Evolutionary conservation across 2,797 vertebrate genomes (phyloP).

Genomic region (Pseudomugil tenellus): DNA sequence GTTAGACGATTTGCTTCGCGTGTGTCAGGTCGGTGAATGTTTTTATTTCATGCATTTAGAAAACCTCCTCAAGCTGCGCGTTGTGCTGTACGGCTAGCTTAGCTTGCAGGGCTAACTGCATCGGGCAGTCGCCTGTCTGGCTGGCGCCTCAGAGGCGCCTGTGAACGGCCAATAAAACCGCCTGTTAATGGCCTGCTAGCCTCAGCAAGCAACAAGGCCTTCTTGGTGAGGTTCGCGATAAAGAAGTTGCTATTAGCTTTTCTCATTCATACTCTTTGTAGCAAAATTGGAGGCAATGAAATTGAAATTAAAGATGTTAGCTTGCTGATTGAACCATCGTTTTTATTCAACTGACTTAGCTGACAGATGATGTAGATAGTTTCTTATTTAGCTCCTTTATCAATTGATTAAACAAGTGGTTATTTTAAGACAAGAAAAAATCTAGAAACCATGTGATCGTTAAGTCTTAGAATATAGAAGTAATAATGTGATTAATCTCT

Average conservation of each 20-base stretch:
- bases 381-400: background rate
- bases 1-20: slow-evolving; percentile 39
- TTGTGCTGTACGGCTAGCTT: slow-evolving; percentile 52
- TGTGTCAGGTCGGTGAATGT: slow-evolving; percentile 64
- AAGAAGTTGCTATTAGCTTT: background rate
- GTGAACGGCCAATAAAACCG: slow-evolving; percentile 41
- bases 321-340: too few relatives aligned
- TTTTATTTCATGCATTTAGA: background rate
- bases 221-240: background rate
- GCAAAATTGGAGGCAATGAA: slow-evolving; percentile 1
- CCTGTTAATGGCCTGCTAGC: slow-evolving; percentile 46
- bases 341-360: too few relatives aligned
- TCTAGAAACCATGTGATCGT: background rate
- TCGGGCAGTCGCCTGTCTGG: slow-evolving; percentile 49
- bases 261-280: background rate
- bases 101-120: slow-evolving; percentile 56
- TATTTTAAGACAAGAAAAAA: background rate
- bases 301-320: slow-evolving; percentile 17
- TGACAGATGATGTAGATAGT: too few relatives aligned
- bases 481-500: background rate
- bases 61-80: slow-evolving; percentile 24
- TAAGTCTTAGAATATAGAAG: background rate
- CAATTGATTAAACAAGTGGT: background rate
- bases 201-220: slow-evolving; percentile 20
- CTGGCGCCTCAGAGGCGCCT: slow-evolving; percentile 71